These are phyloP conservation scores for Leucoraja erinaceus DNA, from an alignment of 2,113 vertebrate genomes.

Conservation along the genomic window DNA sequence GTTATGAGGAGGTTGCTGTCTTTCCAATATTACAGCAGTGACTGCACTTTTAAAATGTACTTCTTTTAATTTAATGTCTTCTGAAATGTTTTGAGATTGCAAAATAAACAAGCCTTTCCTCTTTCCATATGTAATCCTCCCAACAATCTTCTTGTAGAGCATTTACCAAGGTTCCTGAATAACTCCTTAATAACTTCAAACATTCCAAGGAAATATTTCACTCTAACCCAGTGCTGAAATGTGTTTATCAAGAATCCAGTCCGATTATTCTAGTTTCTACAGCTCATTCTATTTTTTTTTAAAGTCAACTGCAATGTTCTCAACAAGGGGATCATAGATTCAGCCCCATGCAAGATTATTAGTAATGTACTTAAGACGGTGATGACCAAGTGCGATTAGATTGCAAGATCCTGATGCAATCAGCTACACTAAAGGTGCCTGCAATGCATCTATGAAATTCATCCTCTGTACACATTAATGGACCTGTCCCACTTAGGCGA, in stretches of 20 bases:
- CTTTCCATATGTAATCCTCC: no score
- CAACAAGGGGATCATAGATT: not conserved
- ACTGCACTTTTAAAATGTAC: no score
- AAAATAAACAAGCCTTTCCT: no score
- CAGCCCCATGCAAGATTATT: not conserved
- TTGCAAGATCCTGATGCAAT: not conserved
- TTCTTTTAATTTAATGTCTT: no score
- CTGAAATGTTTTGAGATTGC: no score
- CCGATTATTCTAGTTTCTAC: not conserved
- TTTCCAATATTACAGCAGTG: no score
- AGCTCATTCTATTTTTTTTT: not conserved
- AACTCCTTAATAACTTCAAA: not conserved
- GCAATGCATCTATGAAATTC: not conserved
- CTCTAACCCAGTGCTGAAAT: not conserved
- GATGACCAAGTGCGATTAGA: not conserved
- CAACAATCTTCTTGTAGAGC: no score
- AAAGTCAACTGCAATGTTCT: not conserved
- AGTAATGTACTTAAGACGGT: not conserved
- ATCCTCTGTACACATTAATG: no score
- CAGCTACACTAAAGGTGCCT: not conserved
- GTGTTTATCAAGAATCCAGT: not conserved
- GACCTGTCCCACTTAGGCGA: no score
- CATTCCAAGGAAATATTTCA: not conserved
- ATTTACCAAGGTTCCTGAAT: not conserved
- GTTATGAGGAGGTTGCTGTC: no score